These are phyloP conservation scores for Setophaga kirtlandii DNA, from an alignment of 2,113 vertebrate species.

Conservation along the genomic window DNA sequence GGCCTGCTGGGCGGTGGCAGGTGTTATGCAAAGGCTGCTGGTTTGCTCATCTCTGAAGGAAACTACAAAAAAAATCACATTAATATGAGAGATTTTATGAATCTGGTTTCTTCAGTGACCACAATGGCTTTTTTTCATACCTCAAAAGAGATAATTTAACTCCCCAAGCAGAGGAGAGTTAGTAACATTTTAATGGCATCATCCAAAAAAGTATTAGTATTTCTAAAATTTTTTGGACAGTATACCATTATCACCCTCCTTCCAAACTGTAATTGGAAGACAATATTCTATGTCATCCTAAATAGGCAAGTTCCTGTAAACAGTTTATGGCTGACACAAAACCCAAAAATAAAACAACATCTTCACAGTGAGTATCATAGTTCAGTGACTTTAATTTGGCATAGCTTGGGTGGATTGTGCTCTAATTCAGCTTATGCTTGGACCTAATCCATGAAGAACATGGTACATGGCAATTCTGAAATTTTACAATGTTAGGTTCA, in stretches of 20 bases:
- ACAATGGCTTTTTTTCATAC: neutral
- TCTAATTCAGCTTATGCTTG: neutral
- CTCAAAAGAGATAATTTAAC: neutral
- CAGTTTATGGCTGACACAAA: neutral
- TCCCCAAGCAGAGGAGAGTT: neutral
- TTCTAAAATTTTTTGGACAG: neutral
- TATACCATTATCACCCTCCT: neutral
- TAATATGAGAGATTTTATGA: neutral
- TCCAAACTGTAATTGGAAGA: neutral
- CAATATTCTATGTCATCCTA: neutral
- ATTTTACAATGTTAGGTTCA: neutral
- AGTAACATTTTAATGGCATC: neutral
- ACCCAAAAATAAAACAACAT: rapidly evolving
- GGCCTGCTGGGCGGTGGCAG: neutral
- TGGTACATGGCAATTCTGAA: neutral
- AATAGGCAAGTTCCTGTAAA: neutral
- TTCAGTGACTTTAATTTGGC: neutral
- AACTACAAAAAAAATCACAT: neutral
- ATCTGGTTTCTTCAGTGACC: neutral
- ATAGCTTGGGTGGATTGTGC: neutral
- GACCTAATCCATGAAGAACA: neutral
- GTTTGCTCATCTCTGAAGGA: neutral
- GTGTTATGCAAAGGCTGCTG: rapidly evolving
- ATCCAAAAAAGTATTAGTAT: neutral
- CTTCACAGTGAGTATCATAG: neutral